phyloP scores from a whole-genome alignment of 2,797 vertebrate species.

The Carapus acus region DNA sequence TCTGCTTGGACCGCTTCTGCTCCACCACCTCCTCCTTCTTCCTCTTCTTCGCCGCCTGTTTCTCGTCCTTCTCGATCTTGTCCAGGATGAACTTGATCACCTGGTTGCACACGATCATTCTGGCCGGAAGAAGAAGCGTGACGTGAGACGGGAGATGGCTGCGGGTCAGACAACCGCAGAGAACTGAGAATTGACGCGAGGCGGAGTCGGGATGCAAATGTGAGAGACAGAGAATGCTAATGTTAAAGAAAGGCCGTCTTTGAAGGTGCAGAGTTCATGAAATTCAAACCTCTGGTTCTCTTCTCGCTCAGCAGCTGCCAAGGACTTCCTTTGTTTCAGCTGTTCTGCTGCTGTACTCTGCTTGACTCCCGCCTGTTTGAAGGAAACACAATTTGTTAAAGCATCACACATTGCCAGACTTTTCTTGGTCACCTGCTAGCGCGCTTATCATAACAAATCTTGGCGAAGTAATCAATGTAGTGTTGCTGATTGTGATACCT shows the following conservation, averaged over 20 bases:
- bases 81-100: conserved; percentile 99
- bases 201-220: background rate
- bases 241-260: too few relatives aligned
- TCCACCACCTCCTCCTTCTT: conserved; percentile 95
- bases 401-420: too few relatives aligned
- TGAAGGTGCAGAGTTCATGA: too few relatives aligned
- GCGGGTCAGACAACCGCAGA: fast-evolving
- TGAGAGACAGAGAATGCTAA: too few relatives aligned
- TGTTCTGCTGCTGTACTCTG: conserved; percentile 90
- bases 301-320: conserved; percentile 90
- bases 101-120: conserved; percentile 99
- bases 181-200: too few relatives aligned
- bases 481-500: conserved; percentile 66
- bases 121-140: conserved; percentile 46
- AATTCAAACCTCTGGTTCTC: conserved; percentile 87
- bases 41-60: conserved; percentile 93
- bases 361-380: conserved; percentile 81
- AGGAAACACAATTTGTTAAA: background rate
- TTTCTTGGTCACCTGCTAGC: too few relatives aligned
- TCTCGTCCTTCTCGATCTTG: conserved; percentile 99
- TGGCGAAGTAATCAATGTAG: background rate
- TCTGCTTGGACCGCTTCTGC: conserved; percentile 94
- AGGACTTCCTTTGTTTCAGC: conserved; percentile 89
- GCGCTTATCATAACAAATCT: too few relatives aligned
- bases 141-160: background rate